Evolutionary conservation across 2,797 vertebrate species (phyloP).

Genomic region (Mus caroli): DNA sequence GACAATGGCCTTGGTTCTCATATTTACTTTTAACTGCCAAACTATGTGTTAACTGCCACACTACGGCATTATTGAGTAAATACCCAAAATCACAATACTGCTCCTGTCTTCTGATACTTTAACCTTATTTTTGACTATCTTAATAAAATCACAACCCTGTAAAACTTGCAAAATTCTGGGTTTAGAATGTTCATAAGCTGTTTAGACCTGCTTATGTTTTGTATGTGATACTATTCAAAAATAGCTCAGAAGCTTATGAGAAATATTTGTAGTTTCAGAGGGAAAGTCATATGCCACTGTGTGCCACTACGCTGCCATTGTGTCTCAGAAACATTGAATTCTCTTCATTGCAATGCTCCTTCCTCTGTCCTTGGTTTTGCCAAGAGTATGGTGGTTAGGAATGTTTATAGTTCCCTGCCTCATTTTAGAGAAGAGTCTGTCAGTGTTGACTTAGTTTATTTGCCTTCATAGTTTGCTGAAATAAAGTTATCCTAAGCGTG

Average conservation of each 20-base stretch:
- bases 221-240: neutral
- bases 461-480: slow-evolving; percentile 29
- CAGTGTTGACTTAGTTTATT: neutral
- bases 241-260: neutral
- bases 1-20: neutral
- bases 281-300: neutral
- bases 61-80: neutral
- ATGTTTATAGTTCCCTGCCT: neutral
- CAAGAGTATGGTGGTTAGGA: neutral
- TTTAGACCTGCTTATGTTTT: neutral
- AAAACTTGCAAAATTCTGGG: neutral
- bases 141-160: neutral
- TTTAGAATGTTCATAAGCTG: neutral
- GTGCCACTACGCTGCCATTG: neutral
- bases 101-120: slow-evolving; percentile 9
- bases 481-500: neutral
- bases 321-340: slow-evolving; percentile 48
- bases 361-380: neutral
- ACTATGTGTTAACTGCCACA: neutral
- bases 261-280: neutral
- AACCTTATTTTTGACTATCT: slow-evolving; percentile 36
- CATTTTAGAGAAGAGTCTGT: neutral
- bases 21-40: neutral
- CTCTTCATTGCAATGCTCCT: neutral
- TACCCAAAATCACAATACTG: neutral